Evolutionary conservation across 2,797 vertebrate genomes (phyloP).

Genomic region (Chelmon rostratus): DNA sequence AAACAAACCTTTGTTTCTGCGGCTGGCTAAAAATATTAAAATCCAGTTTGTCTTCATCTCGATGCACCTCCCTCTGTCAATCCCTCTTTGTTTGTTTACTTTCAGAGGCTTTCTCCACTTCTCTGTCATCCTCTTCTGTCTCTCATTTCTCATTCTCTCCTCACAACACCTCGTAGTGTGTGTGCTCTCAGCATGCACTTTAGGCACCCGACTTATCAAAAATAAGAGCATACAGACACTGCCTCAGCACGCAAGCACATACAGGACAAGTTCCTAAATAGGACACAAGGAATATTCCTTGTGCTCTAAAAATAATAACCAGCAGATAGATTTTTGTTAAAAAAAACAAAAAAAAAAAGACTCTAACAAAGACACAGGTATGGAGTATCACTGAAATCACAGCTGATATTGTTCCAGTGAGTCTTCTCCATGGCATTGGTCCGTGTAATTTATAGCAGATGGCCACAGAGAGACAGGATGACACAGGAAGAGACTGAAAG

Average conservation of each 20-base stretch:
- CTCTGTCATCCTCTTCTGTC: conserved; percentile 14
- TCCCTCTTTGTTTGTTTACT: conserved; percentile 38
- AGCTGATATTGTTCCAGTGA: conserved; percentile 52
- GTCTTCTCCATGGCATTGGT: conserved; percentile 64
- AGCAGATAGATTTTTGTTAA: neutral
- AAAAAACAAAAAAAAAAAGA: neutral
- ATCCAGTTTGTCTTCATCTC: conserved; percentile 26
- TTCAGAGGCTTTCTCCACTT: conserved; percentile 3
- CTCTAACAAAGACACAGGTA: neutral
- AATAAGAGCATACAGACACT: conserved; percentile 27
- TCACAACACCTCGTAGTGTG: neutral
- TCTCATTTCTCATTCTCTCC: conserved; percentile 26
- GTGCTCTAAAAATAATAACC: conserved; percentile 37
- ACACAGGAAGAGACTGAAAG: conserved; percentile 43
- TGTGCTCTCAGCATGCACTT: conserved; percentile 37
- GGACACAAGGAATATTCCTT: too few species aligned
- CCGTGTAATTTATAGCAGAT: conserved; percentile 72
- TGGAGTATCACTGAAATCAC: conserved; percentile 25
- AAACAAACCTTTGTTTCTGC: conserved; percentile 50
- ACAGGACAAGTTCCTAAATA: conserved; percentile 9
- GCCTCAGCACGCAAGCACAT: conserved; percentile 9
- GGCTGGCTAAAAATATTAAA: conserved; percentile 39
- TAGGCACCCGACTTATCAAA: conserved; percentile 48
- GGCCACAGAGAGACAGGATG: conserved; percentile 53
- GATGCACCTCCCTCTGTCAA: conserved; percentile 9